phyloP scores from a whole-genome alignment of 2,113 vertebrate genomes.

The Halcyon senegalensis region DNA sequence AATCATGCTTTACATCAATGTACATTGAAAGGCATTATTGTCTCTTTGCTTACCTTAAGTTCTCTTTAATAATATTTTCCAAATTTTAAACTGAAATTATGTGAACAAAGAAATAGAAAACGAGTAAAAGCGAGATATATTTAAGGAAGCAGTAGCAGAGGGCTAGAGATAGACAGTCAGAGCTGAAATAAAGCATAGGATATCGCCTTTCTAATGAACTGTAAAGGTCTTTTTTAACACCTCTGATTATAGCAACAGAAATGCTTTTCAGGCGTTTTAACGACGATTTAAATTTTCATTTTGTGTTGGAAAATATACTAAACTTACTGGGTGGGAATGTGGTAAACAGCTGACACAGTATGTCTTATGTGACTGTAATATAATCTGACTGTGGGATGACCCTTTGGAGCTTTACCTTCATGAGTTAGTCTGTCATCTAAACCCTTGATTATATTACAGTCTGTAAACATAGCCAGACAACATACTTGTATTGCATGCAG shows the following conservation, averaged over 20 bases:
- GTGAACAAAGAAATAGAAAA: background rate
- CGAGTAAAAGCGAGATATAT: background rate
- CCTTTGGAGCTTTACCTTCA: conserved; percentile 38
- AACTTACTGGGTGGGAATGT: background rate
- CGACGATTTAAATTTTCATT: conserved; percentile 55
- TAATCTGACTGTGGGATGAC: conserved; percentile 35
- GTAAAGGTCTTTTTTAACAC: background rate
- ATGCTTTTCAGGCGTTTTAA: conserved; percentile 34
- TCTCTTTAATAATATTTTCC: background rate
- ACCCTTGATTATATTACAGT: conserved; percentile 62
- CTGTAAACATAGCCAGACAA: conserved; percentile 48
- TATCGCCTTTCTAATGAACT: background rate
- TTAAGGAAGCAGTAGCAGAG: background rate
- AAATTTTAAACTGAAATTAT: background rate
- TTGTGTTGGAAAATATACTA: conserved; percentile 65
- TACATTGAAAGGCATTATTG: background rate
- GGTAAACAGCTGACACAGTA: conserved; percentile 49
- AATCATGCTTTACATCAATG: background rate
- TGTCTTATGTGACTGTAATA: conserved; percentile 21
- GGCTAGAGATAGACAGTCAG: background rate
- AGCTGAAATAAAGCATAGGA: background rate
- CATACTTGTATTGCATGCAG: conserved; percentile 24
- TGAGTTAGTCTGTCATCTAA: conserved; percentile 23
- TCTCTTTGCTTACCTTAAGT: background rate
- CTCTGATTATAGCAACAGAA: conserved; percentile 62